These are phyloP conservation scores for Emmelina monodactyla DNA, from an alignment of 2,888 invertebrate species.

Conservation along the genomic window DNA sequence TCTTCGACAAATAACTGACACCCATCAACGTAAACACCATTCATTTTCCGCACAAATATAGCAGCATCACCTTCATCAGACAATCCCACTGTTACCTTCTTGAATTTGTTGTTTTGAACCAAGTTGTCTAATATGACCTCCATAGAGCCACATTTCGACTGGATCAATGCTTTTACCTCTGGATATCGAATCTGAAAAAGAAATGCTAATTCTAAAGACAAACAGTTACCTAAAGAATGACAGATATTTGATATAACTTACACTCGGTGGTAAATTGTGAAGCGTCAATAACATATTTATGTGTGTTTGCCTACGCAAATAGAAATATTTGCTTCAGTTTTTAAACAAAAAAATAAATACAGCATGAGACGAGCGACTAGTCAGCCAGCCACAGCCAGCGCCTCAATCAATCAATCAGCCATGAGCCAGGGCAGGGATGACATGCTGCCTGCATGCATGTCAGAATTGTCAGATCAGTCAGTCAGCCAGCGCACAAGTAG, in stretches of 20 bases:
- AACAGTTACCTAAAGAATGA: slow-evolving; percentile 6
- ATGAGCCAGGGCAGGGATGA: too few species aligned
- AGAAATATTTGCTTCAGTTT: too few species aligned
- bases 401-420: too few species aligned
- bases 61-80: slow-evolving; percentile 26
- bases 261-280: slow-evolving; percentile 23
- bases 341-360: too few species aligned
- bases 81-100: slow-evolving; percentile 28
- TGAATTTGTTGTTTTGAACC: slow-evolving; percentile 15
- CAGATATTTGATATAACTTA: slow-evolving; percentile 13
- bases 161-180: slow-evolving; percentile 25
- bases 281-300: slow-evolving; percentile 23
- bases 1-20: slow-evolving; percentile 24
- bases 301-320: not conserved
- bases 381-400: too few species aligned
- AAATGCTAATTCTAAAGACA: not conserved
- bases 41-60: slow-evolving; percentile 22
- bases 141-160: slow-evolving; percentile 23
- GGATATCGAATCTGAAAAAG: slow-evolving; percentile 20
- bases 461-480: too few species aligned
- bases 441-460: too few species aligned
- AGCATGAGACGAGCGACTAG: too few species aligned
- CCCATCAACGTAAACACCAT: slow-evolving; percentile 22
- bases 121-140: slow-evolving; percentile 29
- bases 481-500: too few species aligned